Evolutionary conservation across 2,797 vertebrate genomes (phyloP), one percentile per base, ranked within the genome.

Genomic region (Peromyscus aztecus): DNA sequence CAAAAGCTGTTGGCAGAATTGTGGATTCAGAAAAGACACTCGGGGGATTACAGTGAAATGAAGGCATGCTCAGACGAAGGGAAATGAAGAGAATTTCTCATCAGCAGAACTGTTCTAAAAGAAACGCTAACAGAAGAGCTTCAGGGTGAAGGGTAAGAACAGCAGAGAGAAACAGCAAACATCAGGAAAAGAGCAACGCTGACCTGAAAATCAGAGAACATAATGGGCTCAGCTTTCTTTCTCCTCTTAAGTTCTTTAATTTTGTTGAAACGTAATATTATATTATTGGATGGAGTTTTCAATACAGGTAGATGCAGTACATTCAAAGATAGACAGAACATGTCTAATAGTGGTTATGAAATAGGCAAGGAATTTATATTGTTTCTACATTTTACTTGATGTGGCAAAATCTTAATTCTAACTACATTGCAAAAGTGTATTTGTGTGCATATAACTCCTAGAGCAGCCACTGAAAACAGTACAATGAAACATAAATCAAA

Each of bases 1-100:
- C 63, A 82, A 92, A 87, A 82, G 52, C 23, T 88, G 83, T 57
- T 8, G 29, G 67, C 23, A 92, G 57, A 92, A 75, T 92, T 75
- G 71, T 37, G 40, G 73, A n/a, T 86, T 73, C 59, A 95, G 37
- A 82, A 78, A 90, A 82, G 65, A 82, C 27, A 75, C 76, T 65
- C 76, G 0, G 34, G 67, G 77, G 67, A 88, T 37, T 87, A 63
- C n/a, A 37, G 34, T 29, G 43, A 75, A 87, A 55, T 14, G 29
- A 86, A 86, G 63, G 4, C 94, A 31, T 91, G 49, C 29, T 86
- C 61, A 55, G 59, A 71, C 27, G 43, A 81, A 69, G 65, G 55
- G 29, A 81, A 73, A 81, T 80, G 69, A 63, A 61, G 52, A 61
- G 63, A 61, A 24, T 71, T 69, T 84, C 82, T 85, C 81, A 78